These are phyloP conservation scores for Baronia brevicornis DNA, from an alignment of 2,888 invertebrate species.

Conservation along the genomic window DNA sequence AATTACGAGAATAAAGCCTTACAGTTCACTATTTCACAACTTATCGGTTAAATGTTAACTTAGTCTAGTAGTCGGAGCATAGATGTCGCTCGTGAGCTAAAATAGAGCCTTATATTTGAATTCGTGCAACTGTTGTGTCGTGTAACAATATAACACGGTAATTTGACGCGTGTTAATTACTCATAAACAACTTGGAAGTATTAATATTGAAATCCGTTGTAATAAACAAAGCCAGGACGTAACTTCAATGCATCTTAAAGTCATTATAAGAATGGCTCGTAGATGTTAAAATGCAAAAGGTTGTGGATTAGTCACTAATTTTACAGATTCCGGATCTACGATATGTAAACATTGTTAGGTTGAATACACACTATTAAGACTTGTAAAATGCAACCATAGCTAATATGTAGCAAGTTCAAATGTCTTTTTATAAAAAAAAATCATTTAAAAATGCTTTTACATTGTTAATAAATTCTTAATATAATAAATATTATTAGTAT, in stretches of 20 bases:
- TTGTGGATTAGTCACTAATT: conserved; percentile 15
- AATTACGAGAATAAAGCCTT: neutral
- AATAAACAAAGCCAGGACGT: too few relatives aligned
- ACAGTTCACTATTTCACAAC: conserved; percentile 3
- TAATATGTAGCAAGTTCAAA: too few relatives aligned
- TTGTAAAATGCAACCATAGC: too few relatives aligned
- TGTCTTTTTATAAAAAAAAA: too few relatives aligned
- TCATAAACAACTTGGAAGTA: conserved; percentile 8
- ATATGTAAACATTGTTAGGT: conserved; percentile 11
- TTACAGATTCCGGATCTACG: conserved; percentile 14
- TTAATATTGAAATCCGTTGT: too few relatives aligned
- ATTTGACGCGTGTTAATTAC: conserved; percentile 6
- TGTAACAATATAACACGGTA: neutral
- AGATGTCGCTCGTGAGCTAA: conserved; percentile 9
- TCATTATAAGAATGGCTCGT: conserved; percentile 8
- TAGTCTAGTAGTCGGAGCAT: too few relatives aligned
- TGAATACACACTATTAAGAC: conserved; percentile 8
- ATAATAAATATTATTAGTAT: too few relatives aligned
- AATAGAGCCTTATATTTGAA: conserved; percentile 11
- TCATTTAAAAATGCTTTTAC: too few relatives aligned
- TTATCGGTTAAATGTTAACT: conserved; percentile 1
- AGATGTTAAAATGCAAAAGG: conserved; percentile 12
- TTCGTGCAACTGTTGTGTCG: too few relatives aligned
- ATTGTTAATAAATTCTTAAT: too few relatives aligned
- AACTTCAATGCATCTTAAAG: too few relatives aligned